phyloP scores from a whole-genome alignment of 2,113 vertebrate species.

The Colius striatus region DNA sequence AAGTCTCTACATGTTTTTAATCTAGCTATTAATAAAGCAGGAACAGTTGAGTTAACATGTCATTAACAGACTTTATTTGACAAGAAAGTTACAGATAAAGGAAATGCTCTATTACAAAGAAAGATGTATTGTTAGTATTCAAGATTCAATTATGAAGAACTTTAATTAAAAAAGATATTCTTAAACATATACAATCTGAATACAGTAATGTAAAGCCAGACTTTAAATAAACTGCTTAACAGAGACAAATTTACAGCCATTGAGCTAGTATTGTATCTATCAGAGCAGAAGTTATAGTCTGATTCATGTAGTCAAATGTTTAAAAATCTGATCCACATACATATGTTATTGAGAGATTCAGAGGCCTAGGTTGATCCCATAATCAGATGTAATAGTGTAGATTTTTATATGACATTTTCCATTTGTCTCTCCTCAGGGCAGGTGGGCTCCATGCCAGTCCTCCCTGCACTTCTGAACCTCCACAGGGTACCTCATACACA shows the following conservation, averaged over 20 bases:
- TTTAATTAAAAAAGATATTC: neutral
- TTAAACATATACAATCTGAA: neutral
- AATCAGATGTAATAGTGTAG: neutral
- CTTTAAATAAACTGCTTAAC: conserved; percentile 23
- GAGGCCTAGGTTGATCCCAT: neutral
- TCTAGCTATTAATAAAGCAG: neutral
- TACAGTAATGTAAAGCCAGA: neutral
- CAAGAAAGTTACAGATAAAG: neutral
- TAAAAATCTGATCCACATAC: neutral
- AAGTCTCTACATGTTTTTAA: neutral
- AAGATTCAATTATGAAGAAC: neutral
- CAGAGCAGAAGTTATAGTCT: neutral
- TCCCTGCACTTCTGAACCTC: too few species aligned
- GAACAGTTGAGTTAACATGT: neutral
- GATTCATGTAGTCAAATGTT: neutral
- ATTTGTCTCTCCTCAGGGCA: too few species aligned
- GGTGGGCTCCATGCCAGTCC: too few species aligned
- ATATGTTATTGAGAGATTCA: neutral
- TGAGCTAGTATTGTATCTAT: neutral
- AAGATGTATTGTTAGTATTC: neutral
- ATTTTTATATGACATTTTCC: neutral
- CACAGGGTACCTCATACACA: too few species aligned
- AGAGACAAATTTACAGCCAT: neutral
- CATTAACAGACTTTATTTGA: neutral
- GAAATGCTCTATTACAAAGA: neutral